A percentile compares a stretch with the other conserved stretches of the same genome.
These are phyloP conservation scores for Cremastinae sp. DNA, from an alignment of 2,888 invertebrate genomes.

Conservation along the genomic window DNA sequence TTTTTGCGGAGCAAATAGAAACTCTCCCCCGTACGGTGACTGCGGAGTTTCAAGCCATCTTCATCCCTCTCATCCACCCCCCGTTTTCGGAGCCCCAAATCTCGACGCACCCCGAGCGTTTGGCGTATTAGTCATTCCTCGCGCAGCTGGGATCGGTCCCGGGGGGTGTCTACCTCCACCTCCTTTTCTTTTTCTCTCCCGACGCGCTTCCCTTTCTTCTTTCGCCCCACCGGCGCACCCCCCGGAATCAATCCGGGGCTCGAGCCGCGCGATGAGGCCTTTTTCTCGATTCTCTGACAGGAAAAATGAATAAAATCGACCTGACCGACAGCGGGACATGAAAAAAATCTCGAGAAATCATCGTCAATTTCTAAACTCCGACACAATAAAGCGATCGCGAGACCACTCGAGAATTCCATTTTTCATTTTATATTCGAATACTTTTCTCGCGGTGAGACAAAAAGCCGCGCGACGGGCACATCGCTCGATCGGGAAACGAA, in stretches of 20 bases:
- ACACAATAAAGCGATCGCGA: conserved; percentile 1
- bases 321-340: conserved; percentile 45
- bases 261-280: conserved; percentile 45
- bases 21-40: conserved; percentile 51
- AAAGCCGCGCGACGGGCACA: no score
- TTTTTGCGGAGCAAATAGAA: conserved; percentile 15
- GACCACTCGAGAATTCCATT: no score
- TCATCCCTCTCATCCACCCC: conserved; percentile 39
- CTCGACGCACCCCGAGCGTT: conserved; percentile 72
- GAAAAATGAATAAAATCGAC: conserved; percentile 46
- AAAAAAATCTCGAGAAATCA: conserved; percentile 4
- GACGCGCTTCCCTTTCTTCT: conserved; percentile 41
- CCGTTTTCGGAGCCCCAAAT: conserved; percentile 67
- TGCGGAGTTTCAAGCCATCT: conserved; percentile 54
- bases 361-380: background rate
- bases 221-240: conserved; percentile 37
- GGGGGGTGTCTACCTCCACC: conserved; percentile 61
- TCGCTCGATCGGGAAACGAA: conserved; percentile 15
- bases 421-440: no score
- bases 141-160: conserved; percentile 72
- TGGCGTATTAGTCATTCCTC: conserved; percentile 76
- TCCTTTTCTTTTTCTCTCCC: conserved; percentile 39
- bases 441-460: no score
- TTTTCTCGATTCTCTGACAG: conserved; percentile 41
- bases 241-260: conserved; percentile 67